phyloP scores from a whole-genome alignment of 2,797 vertebrate species.

The Gymnothorax reevesii region DNA sequence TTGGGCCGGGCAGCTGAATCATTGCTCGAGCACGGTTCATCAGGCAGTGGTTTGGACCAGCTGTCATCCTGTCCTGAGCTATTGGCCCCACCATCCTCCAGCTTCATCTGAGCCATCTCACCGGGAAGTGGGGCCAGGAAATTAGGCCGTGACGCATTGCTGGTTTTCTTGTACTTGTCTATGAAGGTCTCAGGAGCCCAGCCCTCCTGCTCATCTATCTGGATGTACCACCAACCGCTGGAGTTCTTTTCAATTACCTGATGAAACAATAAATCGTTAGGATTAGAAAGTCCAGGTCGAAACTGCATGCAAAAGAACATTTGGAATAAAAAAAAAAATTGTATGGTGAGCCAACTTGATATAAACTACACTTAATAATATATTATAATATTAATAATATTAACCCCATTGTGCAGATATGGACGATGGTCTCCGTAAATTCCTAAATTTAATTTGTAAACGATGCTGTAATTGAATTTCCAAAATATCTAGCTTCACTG shows the following conservation, averaged over 20 bases:
- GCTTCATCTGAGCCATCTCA: constrained; percentile 84
- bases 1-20: constrained; percentile 79
- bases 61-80: constrained; percentile 64
- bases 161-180: constrained; percentile 98
- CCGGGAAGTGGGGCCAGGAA: constrained; percentile 90
- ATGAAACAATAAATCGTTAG: not conserved
- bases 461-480: too few relatives aligned
- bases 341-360: too few relatives aligned
- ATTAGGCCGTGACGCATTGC: constrained; percentile 87
- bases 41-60: constrained; percentile 85
- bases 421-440: too few relatives aligned
- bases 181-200: constrained; percentile 97
- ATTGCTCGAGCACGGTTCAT: constrained; percentile 75
- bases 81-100: constrained; percentile 64
- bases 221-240: constrained; percentile 99
- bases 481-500: too few relatives aligned
- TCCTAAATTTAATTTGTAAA: too few relatives aligned
- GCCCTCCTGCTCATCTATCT: constrained; percentile 96
- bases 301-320: too few relatives aligned
- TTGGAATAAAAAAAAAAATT: too few relatives aligned
- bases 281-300: not conserved
- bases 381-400: too few relatives aligned
- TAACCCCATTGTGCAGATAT: too few relatives aligned
- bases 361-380: too few relatives aligned
- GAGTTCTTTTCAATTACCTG: constrained; percentile 97